Evolutionary conservation across 1,140 invertebrate genomes (phyloP).

Genomic region (Hypsibius dujardini): DNA sequence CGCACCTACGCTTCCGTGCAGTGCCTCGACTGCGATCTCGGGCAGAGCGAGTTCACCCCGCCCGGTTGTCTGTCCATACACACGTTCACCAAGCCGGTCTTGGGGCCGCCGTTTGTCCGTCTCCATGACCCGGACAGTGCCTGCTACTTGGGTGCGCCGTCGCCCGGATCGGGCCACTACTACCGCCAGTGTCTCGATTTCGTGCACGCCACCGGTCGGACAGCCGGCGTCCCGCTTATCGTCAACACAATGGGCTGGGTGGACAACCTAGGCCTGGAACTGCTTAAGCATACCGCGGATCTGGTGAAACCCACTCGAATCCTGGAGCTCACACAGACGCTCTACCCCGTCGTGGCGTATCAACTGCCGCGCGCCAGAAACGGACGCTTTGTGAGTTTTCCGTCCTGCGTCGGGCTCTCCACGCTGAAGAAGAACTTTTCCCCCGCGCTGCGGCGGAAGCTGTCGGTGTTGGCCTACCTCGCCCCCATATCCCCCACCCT

Average conservation of each 20-base stretch:
- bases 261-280: conserved; percentile 26
- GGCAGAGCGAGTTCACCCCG: conserved; percentile 31
- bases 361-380: background rate
- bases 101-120: conserved; percentile 19
- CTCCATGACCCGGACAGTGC: conserved; percentile 3
- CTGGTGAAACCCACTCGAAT: conserved; percentile 25
- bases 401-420: background rate
- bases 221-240: conserved; percentile 25
- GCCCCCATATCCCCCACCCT: background rate
- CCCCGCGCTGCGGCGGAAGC: background rate
- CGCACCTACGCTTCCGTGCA: conserved; percentile 24
- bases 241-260: conserved; percentile 32
- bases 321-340: conserved; percentile 24
- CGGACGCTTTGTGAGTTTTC: background rate
- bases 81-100: conserved; percentile 25
- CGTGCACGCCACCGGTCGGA: conserved; percentile 21
- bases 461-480: background rate
- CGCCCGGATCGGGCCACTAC: conserved; percentile 1
- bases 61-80: conserved; percentile 28
- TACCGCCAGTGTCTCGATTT: conserved; percentile 27
- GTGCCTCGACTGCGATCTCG: conserved; percentile 31
- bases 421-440: background rate
- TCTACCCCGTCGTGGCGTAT: background rate
- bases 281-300: conserved; percentile 25
- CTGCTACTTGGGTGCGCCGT: background rate